Evolutionary conservation across 2,113 vertebrate genomes (phyloP).

Genomic region (Cyphomyrus discorhynchus): DNA sequence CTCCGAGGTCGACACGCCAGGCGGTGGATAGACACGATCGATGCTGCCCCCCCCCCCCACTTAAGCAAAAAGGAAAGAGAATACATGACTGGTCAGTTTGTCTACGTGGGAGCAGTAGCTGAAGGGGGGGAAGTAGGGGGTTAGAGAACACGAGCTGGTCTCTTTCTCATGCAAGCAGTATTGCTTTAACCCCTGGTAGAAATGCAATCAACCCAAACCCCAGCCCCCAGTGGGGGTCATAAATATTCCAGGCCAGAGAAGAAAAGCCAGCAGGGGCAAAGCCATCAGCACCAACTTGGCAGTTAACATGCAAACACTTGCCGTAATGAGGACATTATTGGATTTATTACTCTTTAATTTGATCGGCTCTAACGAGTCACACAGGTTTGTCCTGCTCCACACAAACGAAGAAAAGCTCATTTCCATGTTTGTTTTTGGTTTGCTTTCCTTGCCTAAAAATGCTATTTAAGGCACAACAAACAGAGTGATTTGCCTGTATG

Average conservation of each 20-base stretch:
- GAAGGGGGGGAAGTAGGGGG: constrained; percentile 22
- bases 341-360: constrained; percentile 70
- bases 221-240: constrained; percentile 50
- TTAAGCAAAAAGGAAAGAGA: constrained; percentile 17
- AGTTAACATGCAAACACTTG: constrained; percentile 72
- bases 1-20: constrained; percentile 8
- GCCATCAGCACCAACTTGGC: constrained; percentile 66
- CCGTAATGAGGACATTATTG: constrained; percentile 66
- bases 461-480: not conserved
- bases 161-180: constrained; percentile 57
- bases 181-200: constrained; percentile 67
- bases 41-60: not conserved
- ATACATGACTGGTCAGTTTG: not conserved
- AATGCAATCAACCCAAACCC: constrained; percentile 56
- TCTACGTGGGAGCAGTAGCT: not conserved
- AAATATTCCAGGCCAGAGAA: constrained; percentile 48
- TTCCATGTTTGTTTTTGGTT: not conserved
- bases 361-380: constrained; percentile 45
- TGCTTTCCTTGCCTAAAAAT: not conserved
- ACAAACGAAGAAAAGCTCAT: not conserved
- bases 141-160: constrained; percentile 54
- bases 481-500: not conserved
- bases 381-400: not conserved
- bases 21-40: not conserved
- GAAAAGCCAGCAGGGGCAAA: constrained; percentile 51